These are phyloP conservation scores for Mythimna albipuncta DNA, from an alignment of 2,888 invertebrate species.

Conservation along the genomic window DNA sequence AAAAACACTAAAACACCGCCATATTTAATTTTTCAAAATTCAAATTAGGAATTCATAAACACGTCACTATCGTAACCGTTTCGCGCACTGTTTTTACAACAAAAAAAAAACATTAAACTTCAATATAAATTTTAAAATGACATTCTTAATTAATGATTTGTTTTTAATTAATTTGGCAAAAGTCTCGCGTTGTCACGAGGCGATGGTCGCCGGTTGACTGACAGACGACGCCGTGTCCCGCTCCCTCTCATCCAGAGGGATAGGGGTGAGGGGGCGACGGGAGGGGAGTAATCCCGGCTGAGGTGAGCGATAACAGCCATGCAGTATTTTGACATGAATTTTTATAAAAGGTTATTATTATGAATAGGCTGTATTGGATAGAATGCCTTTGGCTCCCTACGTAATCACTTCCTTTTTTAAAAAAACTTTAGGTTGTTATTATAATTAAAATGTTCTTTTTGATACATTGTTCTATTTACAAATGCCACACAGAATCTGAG, in stretches of 20 bases:
- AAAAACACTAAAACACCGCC: constrained; percentile 56
- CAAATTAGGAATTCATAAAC: constrained; percentile 45
- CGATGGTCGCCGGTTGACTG: constrained; percentile 80
- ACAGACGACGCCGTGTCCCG: constrained; percentile 72
- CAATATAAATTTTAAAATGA: constrained; percentile 26
- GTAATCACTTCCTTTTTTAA: background rate
- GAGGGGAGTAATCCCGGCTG: constrained; percentile 72
- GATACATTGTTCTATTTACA: background rate
- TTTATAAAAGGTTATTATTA: constrained; percentile 47
- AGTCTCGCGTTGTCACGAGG: constrained; percentile 72
- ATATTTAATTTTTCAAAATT: constrained; percentile 51
- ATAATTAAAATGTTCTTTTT: too few relatives aligned
- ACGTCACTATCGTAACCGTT: constrained; percentile 49
- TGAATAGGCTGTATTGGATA: constrained; percentile 26
- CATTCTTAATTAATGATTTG: constrained; percentile 47
- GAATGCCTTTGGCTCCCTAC: constrained; percentile 18
- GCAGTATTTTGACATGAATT: constrained; percentile 58
- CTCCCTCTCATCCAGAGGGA: constrained; percentile 80
- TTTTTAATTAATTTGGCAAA: constrained; percentile 43
- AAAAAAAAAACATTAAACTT: constrained; percentile 31
- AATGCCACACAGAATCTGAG: background rate
- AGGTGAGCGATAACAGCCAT: constrained; percentile 68
- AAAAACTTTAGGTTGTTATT: too few relatives aligned
- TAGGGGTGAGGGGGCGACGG: constrained; percentile 69
- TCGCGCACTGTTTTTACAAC: constrained; percentile 37